Evolutionary conservation across 2,113 vertebrate species (phyloP).

Genomic region (Ochotona curzoniae): DNA sequence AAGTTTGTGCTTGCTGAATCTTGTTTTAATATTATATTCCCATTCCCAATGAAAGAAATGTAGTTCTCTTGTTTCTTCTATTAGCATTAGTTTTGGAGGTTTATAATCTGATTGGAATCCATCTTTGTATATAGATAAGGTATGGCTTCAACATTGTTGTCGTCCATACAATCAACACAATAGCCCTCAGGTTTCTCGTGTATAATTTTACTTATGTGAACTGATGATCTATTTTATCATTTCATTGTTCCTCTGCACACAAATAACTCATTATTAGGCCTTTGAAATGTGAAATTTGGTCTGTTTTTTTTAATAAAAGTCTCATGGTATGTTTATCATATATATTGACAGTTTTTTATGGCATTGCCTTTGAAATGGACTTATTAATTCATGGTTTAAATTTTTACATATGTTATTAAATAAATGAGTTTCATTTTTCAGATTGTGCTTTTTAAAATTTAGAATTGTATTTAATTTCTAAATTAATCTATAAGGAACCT

Average conservation of each 20-base stretch:
- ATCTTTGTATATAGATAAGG: neutral
- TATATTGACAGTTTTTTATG: neutral
- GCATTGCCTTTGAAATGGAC: neutral
- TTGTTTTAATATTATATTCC: constrained; percentile 6
- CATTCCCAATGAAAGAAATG: neutral
- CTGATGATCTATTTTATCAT: neutral
- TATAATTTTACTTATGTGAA: neutral
- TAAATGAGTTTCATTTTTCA: neutral
- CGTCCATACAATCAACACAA: neutral
- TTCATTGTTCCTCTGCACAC: neutral
- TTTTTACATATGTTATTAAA: neutral
- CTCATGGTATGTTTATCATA: neutral
- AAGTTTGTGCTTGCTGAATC: neutral
- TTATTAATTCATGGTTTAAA: constrained; percentile 2
- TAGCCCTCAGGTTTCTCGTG: neutral
- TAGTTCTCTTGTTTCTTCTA: neutral
- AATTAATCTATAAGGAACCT: neutral
- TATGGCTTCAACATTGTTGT: neutral
- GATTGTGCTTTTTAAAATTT: neutral
- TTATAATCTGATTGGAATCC: constrained; percentile 49
- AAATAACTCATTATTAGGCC: neutral
- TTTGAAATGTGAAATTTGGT: neutral
- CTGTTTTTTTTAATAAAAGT: constrained; percentile 17
- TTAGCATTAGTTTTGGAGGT: neutral
- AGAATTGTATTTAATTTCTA: neutral